Conservation (phyloP, 2,797 vertebrate genomes). For the Microchirus variegatus region DNA sequence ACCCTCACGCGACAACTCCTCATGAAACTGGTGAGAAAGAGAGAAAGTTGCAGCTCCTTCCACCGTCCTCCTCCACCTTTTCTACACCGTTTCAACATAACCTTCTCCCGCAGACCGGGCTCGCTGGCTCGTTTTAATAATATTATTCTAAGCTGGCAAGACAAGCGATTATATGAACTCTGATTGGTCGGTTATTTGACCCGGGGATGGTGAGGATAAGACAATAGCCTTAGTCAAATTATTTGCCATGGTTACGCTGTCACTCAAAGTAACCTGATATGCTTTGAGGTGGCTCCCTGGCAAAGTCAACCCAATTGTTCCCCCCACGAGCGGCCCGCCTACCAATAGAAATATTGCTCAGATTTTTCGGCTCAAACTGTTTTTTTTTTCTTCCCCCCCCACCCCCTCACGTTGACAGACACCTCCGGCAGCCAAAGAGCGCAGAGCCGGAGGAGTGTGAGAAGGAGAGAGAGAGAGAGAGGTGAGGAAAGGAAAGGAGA, state of each 20-base stretch:
- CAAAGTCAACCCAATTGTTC: conserved; percentile 89
- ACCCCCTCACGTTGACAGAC: conserved; percentile 77
- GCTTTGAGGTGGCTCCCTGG: conserved; percentile 93
- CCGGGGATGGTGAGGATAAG: conserved; percentile 96
- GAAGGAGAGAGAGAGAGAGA: conserved; percentile 11
- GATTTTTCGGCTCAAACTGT: conserved; percentile 70
- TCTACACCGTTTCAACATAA: conserved; percentile 82
- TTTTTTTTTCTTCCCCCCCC: conserved; percentile 45
- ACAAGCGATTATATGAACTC: conserved; percentile 94
- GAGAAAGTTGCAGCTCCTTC: conserved; percentile 74
- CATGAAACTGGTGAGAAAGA: conserved; percentile 61
- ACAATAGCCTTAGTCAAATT: conserved; percentile 99
- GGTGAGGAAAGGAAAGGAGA: too few species aligned
- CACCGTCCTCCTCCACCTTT: conserved; percentile 78
- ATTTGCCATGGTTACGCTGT: conserved; percentile 99
- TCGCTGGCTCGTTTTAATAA: conserved; percentile 91
- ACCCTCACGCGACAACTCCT: conserved; percentile 72
- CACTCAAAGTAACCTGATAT: conserved; percentile 97
- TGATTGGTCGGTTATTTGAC: conserved; percentile 99
- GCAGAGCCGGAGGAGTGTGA: conserved; percentile 39
- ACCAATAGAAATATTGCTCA: conserved; percentile 83
- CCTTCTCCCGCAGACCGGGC: conserved; percentile 81
- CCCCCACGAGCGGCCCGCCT: conserved; percentile 84
- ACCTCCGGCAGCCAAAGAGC: conserved; percentile 78
- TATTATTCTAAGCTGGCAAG: conserved; percentile 99